These are phyloP conservation scores for Alectura lathami DNA, from an alignment of 2,113 vertebrate species.

Conservation along the genomic window DNA sequence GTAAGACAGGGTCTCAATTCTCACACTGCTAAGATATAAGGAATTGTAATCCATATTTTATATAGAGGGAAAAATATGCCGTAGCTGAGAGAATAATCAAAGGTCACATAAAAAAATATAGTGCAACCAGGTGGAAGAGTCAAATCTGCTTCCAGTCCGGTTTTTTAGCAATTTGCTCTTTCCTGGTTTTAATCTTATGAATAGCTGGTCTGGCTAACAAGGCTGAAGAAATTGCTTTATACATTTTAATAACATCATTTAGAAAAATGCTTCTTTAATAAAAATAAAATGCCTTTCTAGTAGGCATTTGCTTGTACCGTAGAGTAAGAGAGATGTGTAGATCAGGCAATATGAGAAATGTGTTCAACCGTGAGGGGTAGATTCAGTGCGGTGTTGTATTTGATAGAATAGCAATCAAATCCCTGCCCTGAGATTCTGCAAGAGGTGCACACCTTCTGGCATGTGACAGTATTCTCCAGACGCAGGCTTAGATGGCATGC, in stretches of 20 bases:
- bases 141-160: neutral
- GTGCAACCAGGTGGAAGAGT: neutral
- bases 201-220: neutral
- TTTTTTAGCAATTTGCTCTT: neutral
- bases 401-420: neutral
- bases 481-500: neutral
- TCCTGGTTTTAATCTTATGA: neutral
- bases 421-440: neutral
- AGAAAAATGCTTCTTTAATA: neutral
- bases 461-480: neutral
- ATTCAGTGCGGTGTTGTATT: neutral
- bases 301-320: neutral
- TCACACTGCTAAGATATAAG: neutral
- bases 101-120: neutral
- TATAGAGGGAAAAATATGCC: neutral
- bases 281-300: neutral
- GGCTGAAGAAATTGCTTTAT: neutral
- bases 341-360: neutral
- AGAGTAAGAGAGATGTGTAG: neutral
- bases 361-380: neutral
- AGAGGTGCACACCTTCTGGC: accelerated
- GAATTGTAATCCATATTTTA: neutral
- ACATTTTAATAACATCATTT: conserved; percentile 1
- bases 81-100: neutral
- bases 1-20: neutral